Evolutionary conservation across 2,797 vertebrate genomes (phyloP), one percentile per base, ranked within the genome.

Genomic region (Momotus momota): DNA sequence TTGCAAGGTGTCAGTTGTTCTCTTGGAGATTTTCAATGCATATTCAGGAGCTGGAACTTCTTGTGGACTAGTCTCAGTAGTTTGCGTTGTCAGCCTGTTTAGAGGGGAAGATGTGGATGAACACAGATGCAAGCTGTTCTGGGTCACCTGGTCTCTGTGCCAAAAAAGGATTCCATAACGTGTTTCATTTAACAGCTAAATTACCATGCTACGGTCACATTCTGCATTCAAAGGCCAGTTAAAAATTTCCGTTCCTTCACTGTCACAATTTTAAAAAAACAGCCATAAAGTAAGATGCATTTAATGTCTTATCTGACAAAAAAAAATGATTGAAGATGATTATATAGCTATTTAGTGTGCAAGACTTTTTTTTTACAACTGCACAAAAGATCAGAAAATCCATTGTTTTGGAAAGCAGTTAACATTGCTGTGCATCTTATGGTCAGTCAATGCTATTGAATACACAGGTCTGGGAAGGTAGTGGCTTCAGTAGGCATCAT

Each of bases 201-300:
- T 84, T 22, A 72, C 46, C 5, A 38, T 22, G 8, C 3, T 54
- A 40, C 14, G 2, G 7, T 77, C 21, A 25, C 10, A 35, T 41
- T 88, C 18, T 67, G 35, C 0, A 0, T 72, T 73, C 27, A 70
- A 7, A 66, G 6, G 16, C 27, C 5, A 31, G 9, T 46, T 70
- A 33, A 77, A 87, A 35, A 31, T 19, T 70, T 70, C 2, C 23
- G 20, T 54, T 81, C 5, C 16, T 66, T 87, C 19, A 2, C 4
- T 38, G 6, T 23, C 9, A 65, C 31, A 79, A 64, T 46, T 1
- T 22, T 16, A 11, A 54, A 46, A 46, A 46, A 29, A 74, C 23
- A 27, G 2, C 1, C 2, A 4, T 7, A 10, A 79, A 45, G 0
- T 49, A 61, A 33, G 10, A 5, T 35, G 1, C 15, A 26, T 35